phyloP scores from a whole-genome alignment of 2,888 invertebrate species.

The Parascotia fuliginaria region DNA sequence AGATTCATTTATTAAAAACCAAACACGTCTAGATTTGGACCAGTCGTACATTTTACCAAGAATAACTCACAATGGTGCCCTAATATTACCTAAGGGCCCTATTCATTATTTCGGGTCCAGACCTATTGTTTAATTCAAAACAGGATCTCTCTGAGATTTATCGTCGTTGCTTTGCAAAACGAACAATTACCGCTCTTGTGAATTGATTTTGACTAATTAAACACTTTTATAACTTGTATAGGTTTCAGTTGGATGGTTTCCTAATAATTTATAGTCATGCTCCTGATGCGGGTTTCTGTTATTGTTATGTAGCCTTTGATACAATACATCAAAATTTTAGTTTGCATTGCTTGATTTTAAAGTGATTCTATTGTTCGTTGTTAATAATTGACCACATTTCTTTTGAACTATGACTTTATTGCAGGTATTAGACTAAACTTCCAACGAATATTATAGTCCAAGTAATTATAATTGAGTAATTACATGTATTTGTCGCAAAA shows the following conservation, averaged over 20 bases:
- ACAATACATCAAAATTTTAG: neutral
- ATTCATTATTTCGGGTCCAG: conserved; percentile 49
- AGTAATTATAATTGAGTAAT: too few relatives aligned
- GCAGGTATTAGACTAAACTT: too few relatives aligned
- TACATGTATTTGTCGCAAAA: too few relatives aligned
- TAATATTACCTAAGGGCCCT: conserved; percentile 29
- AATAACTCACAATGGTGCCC: conserved; percentile 33
- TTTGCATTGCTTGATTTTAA: neutral
- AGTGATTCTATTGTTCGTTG: too few relatives aligned
- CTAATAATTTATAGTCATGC: conserved; percentile 35
- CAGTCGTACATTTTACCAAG: conserved; percentile 9
- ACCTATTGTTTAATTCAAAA: conserved; percentile 64
- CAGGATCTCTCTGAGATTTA: conserved; percentile 60
- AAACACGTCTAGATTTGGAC: conserved; percentile 5
- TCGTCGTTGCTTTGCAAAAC: conserved; percentile 52
- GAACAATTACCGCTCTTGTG: conserved; percentile 59
- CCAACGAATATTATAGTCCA: too few relatives aligned
- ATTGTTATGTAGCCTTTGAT: conserved; percentile 7
- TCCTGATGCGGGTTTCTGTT: conserved; percentile 12
- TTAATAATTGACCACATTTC: too few relatives aligned
- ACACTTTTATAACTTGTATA: conserved; percentile 60
- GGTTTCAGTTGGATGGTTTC: conserved; percentile 22
- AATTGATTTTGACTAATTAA: conserved; percentile 72
- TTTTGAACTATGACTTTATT: too few relatives aligned
- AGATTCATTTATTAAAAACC: conserved; percentile 5